Evolutionary conservation across 1,140 invertebrate species (phyloP).

Genomic region (Macrostomum lignano): DNA sequence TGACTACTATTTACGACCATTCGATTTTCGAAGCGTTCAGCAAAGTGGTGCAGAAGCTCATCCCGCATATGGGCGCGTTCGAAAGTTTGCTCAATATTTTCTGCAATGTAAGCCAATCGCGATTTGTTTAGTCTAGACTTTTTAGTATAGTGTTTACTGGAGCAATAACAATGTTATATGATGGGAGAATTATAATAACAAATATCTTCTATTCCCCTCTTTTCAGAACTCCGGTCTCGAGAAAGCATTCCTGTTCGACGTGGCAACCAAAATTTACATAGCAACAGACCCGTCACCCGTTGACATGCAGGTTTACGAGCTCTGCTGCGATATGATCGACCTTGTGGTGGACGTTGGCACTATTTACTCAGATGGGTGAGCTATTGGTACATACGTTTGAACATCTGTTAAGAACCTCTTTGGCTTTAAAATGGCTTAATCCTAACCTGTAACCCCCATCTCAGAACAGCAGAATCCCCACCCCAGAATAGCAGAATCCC

Average conservation of each 20-base stretch:
- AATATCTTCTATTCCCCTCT: slow-evolving; percentile 7
- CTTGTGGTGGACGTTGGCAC: slow-evolving; percentile 91
- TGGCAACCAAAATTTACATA: slow-evolving; percentile 94
- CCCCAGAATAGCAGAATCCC: no score
- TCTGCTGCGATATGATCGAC: slow-evolving; percentile 99
- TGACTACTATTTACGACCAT: slow-evolving; percentile 97
- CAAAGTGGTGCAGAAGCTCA: slow-evolving; percentile 95
- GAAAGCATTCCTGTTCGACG: slow-evolving; percentile 90
- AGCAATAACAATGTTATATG: no score
- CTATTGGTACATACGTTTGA: no score
- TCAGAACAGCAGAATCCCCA: no score
- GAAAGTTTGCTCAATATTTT: slow-evolving; percentile 97
- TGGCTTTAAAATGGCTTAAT: no score
- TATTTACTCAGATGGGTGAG: no score
- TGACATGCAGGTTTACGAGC: slow-evolving; percentile 97
- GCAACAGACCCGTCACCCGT: slow-evolving; percentile 91
- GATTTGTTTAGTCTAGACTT: slow-evolving; percentile 1
- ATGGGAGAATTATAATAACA: no score
- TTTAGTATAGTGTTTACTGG: slow-evolving; percentile 6
- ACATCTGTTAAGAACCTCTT: no score
- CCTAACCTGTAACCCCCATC: no score
- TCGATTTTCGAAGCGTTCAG: slow-evolving; percentile 99
- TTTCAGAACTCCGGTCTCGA: slow-evolving; percentile 70
- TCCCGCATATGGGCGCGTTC: slow-evolving; percentile 74
- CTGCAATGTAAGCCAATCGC: slow-evolving; percentile 51